Evolutionary conservation across 2,888 invertebrate genomes (phyloP).

Genomic region (Lochmaea crataegi): DNA sequence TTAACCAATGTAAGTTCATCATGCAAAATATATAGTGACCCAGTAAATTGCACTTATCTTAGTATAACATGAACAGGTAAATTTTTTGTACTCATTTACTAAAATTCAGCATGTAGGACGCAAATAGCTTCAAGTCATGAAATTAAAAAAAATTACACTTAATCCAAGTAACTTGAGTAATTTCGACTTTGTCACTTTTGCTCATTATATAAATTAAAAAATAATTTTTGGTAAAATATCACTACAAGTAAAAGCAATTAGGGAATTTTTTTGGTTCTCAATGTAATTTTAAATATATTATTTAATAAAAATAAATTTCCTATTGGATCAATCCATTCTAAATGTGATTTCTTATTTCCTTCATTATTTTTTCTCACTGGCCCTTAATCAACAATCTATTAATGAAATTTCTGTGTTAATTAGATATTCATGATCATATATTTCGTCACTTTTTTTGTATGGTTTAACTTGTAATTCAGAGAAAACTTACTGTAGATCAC

Average conservation of each 20-base stretch:
- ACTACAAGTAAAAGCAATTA: neutral
- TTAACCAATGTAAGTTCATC: neutral
- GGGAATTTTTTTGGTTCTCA: neutral
- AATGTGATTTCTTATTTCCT: too few species aligned
- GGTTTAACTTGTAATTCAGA: too few species aligned
- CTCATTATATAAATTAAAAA: constrained; percentile 1
- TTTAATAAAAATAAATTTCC: too few species aligned
- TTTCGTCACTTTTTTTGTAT: too few species aligned
- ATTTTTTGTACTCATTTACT: constrained; percentile 2
- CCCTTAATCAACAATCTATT: too few species aligned
- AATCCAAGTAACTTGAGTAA: neutral
- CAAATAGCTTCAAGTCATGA: neutral
- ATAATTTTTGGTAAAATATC: neutral
- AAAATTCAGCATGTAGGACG: neutral
- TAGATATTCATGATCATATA: too few species aligned
- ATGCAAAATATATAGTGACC: neutral
- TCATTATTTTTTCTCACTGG: too few species aligned
- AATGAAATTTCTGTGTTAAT: too few species aligned
- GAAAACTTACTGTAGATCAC: too few species aligned
- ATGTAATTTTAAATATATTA: too few species aligned
- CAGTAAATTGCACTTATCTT: neutral
- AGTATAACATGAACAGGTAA: neutral
- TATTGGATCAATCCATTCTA: too few species aligned
- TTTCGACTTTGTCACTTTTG: constrained; percentile 7
- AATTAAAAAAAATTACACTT: neutral